Conservation (phyloP, 2,888 invertebrate species). For the Nomada hirtipes region DNA sequence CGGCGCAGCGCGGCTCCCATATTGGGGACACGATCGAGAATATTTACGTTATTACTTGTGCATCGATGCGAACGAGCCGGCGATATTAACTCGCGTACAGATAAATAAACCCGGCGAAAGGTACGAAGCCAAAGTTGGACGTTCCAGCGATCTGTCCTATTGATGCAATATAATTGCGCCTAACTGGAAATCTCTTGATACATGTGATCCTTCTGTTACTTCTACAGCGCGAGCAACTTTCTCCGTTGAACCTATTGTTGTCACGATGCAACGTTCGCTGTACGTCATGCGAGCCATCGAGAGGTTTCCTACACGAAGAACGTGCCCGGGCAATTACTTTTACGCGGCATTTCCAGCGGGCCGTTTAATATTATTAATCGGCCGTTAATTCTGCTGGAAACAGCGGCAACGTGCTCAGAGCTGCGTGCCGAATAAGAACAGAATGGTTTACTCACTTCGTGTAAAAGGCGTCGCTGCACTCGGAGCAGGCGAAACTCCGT, state of each 20-base stretch:
- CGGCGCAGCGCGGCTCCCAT: conserved; percentile 8
- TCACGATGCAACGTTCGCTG: conserved; percentile 38
- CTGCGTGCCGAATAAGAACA: background rate
- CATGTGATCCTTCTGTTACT: conserved; percentile 39
- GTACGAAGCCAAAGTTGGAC: background rate
- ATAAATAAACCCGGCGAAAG: conserved; percentile 38
- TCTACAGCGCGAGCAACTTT: conserved; percentile 39
- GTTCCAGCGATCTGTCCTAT: conserved; percentile 29
- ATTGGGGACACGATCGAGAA: conserved; percentile 1
- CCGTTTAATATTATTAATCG: conserved; percentile 53
- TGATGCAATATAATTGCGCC: conserved; percentile 43
- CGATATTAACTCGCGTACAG: conserved; percentile 19
- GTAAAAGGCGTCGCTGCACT: conserved; percentile 82
- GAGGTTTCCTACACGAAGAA: conserved; percentile 36
- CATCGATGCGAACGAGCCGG: conserved; percentile 27
- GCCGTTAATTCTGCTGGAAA: conserved; percentile 22
- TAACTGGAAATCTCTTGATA: conserved; percentile 49
- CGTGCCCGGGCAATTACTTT: conserved; percentile 60
- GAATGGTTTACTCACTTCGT: conserved; percentile 82
- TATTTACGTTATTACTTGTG: conserved; percentile 32
- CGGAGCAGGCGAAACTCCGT: conserved; percentile 79
- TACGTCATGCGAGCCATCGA: conserved; percentile 37
- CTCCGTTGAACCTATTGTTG: conserved; percentile 44
- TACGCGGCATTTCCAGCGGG: conserved; percentile 46
- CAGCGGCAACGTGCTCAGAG: conserved; percentile 1